Evolutionary conservation across 2,888 invertebrate species (phyloP), one percentile per base, ranked within the genome.

Genomic region (Orchesellides sinensis): DNA sequence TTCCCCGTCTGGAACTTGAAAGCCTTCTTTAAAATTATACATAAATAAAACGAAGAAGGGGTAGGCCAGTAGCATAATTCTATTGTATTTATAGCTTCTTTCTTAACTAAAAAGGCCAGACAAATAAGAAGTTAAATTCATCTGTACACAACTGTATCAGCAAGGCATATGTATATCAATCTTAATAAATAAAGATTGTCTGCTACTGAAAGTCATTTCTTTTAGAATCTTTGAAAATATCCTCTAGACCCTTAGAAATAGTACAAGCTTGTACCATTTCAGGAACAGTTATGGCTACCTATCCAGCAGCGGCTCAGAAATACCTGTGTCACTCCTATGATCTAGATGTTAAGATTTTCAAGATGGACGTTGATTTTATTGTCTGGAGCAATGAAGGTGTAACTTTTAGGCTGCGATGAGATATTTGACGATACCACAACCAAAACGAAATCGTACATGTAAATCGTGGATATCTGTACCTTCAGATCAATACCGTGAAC

Each of bases 291-390:
- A 68, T 49, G 68, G 68, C 68, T 68, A 47, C 68, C 68, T 68
- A 68, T 49, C 29, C 68, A 68, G 68, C 49, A 68, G 68, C 68
- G 19, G 56, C 27, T 49, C 8, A 27, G 49, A 25, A 19, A 25
- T 45, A 47, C 40, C 2, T 25, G n/a, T 29, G 27, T 25, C n/a
- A 8, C 8, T 52, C 21, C 8, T 52, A 8, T 52, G 52, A 1
- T 19, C 17, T 17, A 52, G 19, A 52, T 8, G 52, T 4, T 8
- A 52, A 17, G 52, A 2, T 17, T 52, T 52, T 40, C 12, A 52
- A 52, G 52, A 52, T 52, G 52, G 52, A 52, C n/a, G 52, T 17
- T 52, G 52, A 52, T 8, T 21, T 21, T 59, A 10, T 59, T 21
- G 56, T 27, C 27, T 59, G 19, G 17, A 52, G 52, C 17, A 19